Base-by-base conservation (phyloP, 2,888 invertebrate species). In the Chrysolina oricalcia region DNA sequence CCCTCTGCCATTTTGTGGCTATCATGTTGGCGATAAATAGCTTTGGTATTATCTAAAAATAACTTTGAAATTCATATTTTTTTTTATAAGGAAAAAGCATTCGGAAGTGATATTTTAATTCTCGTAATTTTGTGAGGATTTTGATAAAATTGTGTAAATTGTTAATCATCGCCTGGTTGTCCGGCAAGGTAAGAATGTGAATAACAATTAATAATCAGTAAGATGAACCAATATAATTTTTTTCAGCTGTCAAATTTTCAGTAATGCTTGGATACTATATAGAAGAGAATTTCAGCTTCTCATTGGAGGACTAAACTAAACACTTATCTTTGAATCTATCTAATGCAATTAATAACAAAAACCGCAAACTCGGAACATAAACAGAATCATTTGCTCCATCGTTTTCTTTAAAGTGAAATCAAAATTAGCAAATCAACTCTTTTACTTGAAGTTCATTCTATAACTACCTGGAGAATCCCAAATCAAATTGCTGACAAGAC, bases 251-350 rank as follows among this genome's bases (percentile, higher is more conserved):
- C n/a, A n/a, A n/a, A n/a, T n/a, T n/a, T n/a, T n/a, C n/a, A n/a
- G n/a, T n/a, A n/a, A 74, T 56, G 69, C 73, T 11, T 73, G 73
- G 63, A 21, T 62, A 17, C 19, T 73, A 0, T 73, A 68, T 46
- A 46, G 64, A 35, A 10, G 64, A 64, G 64, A 64, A 59, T 59
- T 59, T 59, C 59, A 59, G 59, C 59, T 59, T 64, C 35, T 35
- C 40, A 64, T 11, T 35, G 41, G 27, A 64, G 35, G 41, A 17
- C 64, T 11, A 64, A 64, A 64, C 35, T 27, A 64, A 8, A 35
- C 23, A 15, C 17, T n/a, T n/a, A 23, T 17, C 59, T 59, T 35
- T 35, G 64, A 64, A 64, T 27, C 35, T 27, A 64, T 64, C 46
- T 17, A 59, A 59, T 27, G 59, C 59, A 35, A 59, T 46, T 46